phyloP scores from a whole-genome alignment of 2,113 vertebrate genomes.

The Neolamprologus toae region DNA sequence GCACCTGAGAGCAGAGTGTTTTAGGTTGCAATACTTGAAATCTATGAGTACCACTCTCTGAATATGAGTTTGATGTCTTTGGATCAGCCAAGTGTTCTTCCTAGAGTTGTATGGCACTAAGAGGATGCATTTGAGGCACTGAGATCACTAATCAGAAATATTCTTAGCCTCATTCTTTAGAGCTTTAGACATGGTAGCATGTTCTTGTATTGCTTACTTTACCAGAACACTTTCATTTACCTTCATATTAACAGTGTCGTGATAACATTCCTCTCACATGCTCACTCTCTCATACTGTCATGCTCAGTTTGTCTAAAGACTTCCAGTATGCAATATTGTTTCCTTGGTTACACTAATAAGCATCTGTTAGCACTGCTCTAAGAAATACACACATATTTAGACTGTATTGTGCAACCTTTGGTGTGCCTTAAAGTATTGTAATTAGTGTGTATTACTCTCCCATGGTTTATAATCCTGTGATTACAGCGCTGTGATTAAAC shows the following conservation, averaged over 20 bases:
- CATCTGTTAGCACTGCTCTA: slow-evolving; percentile 21
- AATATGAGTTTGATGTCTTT: not conserved
- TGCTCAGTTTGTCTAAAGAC: not conserved
- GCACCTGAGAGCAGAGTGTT: not conserved
- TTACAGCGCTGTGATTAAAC: slow-evolving; percentile 54
- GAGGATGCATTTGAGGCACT: not conserved
- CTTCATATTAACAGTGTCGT: not conserved
- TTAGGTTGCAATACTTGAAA: not conserved
- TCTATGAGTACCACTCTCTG: not conserved
- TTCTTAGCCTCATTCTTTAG: not conserved
- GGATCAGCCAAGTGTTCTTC: not conserved
- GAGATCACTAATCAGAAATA: not conserved
- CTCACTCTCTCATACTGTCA: not conserved
- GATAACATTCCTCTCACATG: not conserved
- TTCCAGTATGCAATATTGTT: not conserved
- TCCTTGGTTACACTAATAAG: slow-evolving; percentile 6
- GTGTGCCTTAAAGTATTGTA: slow-evolving; percentile 17
- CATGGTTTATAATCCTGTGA: slow-evolving; percentile 49
- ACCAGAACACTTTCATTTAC: not conserved
- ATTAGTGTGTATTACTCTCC: slow-evolving; percentile 44
- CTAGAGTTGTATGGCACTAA: not conserved
- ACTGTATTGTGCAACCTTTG: not conserved
- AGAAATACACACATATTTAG: not conserved
- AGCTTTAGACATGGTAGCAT: not conserved
- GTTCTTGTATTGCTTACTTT: not conserved